Percentiles rank a stretch among this genome's conserved stretches.
Conservation (phyloP, 2,113 vertebrate species). For the Alligator sinensis region DNA sequence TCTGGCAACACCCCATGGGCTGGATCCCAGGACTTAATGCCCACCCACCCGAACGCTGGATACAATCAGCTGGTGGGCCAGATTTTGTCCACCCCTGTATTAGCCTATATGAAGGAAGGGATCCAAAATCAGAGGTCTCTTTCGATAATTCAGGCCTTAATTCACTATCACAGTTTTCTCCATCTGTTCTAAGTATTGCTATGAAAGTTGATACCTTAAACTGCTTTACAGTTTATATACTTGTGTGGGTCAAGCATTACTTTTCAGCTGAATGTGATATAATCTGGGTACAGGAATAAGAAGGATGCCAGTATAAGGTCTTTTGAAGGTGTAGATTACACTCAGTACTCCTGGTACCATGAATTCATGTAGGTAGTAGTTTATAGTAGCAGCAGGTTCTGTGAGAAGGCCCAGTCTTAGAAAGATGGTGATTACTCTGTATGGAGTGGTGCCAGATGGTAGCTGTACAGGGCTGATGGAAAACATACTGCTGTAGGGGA, state of each 20-base stretch:
- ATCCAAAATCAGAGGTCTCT: slow-evolving; percentile 41
- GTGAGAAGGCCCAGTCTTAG: accelerated
- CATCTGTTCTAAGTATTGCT: accelerated
- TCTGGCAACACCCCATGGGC: too few species aligned
- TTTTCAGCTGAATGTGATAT: not conserved
- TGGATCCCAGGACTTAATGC: too few species aligned
- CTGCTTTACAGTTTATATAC: not conserved
- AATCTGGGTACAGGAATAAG: not conserved
- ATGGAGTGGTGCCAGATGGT: accelerated
- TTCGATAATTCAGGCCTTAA: slow-evolving; percentile 35
- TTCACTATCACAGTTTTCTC: slow-evolving; percentile 20
- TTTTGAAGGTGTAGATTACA: not conserved
- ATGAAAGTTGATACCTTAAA: not conserved
- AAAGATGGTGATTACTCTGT: not conserved
- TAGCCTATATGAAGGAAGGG: slow-evolving; percentile 25
- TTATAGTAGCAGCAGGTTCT: not conserved
- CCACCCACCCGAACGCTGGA: too few species aligned
- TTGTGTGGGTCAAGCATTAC: not conserved
- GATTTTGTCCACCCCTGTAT: slow-evolving; percentile 25
- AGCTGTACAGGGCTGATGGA: not conserved
- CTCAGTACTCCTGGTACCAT: not conserved
- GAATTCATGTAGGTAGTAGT: not conserved
- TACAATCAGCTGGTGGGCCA: too few species aligned
- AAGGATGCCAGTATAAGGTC: not conserved
- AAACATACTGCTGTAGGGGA: not conserved